Evolutionary conservation across 2,113 vertebrate genomes (phyloP), one percentile per base, ranked within the genome.

Genomic region (Ochotona curzoniae): DNA sequence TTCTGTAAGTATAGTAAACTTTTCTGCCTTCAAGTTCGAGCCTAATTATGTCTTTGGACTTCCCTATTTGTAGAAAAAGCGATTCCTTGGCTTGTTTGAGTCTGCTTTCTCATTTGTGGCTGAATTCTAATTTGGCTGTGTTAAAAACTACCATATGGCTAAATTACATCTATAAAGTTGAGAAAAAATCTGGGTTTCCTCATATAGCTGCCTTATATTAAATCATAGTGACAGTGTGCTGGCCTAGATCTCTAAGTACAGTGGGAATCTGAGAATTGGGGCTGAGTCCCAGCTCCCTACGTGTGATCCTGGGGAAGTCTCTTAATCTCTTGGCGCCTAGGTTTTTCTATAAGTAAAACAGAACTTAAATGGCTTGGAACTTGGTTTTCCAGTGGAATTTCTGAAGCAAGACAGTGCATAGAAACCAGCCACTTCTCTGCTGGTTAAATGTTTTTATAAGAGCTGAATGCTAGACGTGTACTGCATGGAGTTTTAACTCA

Each of bases 61-160:
- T 94, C 87, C 20, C 30, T 93, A n/a, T 81, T 85, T 92, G 78
- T 61, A 94, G 75, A 95, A 83, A 28, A 47, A 66, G 64, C 32
- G 71, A 90, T 83, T 88, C 20, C 54, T 57, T 90, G 49, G 10
- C 84, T 93, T 9, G 10, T 89, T 89, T 94, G 76, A 79, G 80
- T 57, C 83, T 93, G 12, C 47, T 28, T 85, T 95, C 49, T 64
- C 57, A 64, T 87, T 93, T 94, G 78, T 80, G 83, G 51, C 23
- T 95, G 71, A 81, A 70, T 83, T 93, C 49, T 93, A 91, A 87
- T 85, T 81, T 93, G 89, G 25, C 60, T 83, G 13, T 82, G 60
- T 93, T 84, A 93, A 94, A 94, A 96, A 92, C 66, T 94, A 93
- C 85, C 86, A 94, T 86, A 94, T 96, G 93, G 91, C 73, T 93